A percentile compares a stretch with the other conserved stretches of the same genome.
These are phyloP conservation scores for Kryptopterus vitreolus DNA, from an alignment of 2,797 vertebrate genomes.

Conservation along the genomic window DNA sequence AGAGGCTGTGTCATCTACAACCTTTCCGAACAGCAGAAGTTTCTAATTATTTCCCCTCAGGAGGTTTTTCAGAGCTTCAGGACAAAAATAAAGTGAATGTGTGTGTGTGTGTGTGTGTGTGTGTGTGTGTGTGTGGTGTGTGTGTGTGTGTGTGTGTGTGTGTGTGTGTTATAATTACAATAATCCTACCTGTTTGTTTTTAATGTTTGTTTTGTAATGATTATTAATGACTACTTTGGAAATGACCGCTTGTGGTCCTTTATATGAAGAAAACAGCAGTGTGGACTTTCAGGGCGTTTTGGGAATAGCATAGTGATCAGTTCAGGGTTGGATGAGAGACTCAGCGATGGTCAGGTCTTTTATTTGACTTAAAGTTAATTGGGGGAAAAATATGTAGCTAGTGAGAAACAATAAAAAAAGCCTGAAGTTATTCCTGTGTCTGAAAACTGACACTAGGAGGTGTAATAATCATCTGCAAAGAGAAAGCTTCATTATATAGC, in stretches of 20 bases:
- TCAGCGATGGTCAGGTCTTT: not conserved
- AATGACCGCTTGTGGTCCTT: not conserved
- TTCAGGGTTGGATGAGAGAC: not conserved
- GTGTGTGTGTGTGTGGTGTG: too few relatives aligned
- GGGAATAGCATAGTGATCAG: not conserved
- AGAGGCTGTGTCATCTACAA: not conserved
- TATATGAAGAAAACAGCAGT: not conserved
- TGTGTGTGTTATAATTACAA: not conserved
- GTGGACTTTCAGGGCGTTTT: not conserved
- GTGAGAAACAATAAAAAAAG: not conserved
- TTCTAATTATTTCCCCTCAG: conserved; percentile 4
- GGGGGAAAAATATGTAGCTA: not conserved
- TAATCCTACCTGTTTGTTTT: not conserved
- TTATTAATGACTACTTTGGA: not conserved
- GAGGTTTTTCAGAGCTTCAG: not conserved
- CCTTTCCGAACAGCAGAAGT: not conserved
- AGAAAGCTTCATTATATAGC: not conserved
- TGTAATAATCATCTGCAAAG: not conserved
- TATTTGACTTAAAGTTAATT: not conserved
- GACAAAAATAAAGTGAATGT: not conserved
- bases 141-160: too few relatives aligned
- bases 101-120: too few relatives aligned
- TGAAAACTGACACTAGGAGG: not conserved
- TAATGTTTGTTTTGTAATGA: not conserved
- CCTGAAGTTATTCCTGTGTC: not conserved